A percentile compares a stretch with the other conserved stretches of the same genome.
Evolutionary conservation across 1,140 invertebrate genomes (phyloP).

Genomic region (Galendromus occidentalis): DNA sequence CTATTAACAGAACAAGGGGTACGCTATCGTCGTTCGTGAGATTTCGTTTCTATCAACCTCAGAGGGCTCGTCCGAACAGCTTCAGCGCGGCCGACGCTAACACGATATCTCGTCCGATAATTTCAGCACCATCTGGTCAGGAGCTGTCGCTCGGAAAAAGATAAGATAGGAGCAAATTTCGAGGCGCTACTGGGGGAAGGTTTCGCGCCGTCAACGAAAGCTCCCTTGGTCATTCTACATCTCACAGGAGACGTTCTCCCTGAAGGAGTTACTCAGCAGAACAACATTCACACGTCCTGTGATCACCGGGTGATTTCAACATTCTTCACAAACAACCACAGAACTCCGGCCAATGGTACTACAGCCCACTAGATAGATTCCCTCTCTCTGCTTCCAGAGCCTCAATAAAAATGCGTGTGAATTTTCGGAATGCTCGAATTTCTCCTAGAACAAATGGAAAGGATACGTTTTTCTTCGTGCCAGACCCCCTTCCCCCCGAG

Average conservation of each 20-base stretch:
- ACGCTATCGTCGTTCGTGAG: background rate
- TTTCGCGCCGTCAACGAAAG: background rate
- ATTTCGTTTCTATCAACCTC: background rate
- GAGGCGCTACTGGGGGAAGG: background rate
- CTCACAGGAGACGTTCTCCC: background rate
- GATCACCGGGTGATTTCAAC: background rate
- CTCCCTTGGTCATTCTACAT: background rate
- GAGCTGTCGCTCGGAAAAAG: background rate
- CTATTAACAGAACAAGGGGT: constrained; percentile 1
- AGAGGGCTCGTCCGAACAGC: background rate
- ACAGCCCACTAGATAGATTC: too few relatives aligned
- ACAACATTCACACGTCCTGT: constrained; percentile 1
- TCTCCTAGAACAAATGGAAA: too few relatives aligned
- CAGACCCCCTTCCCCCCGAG: too few relatives aligned
- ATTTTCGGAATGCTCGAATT: too few relatives aligned
- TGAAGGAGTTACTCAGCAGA: background rate
- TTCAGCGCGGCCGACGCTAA: background rate
- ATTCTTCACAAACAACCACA: constrained; percentile 2
- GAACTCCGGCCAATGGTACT: too few relatives aligned
- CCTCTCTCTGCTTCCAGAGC: too few relatives aligned
- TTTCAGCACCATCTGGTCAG: background rate
- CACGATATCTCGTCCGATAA: background rate
- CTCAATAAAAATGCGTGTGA: too few relatives aligned
- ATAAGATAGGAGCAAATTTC: background rate
- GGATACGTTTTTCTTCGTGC: too few relatives aligned